Evolutionary conservation across 2,113 vertebrate genomes (phyloP).

Genomic region (Pomatostomus ruficeps): DNA sequence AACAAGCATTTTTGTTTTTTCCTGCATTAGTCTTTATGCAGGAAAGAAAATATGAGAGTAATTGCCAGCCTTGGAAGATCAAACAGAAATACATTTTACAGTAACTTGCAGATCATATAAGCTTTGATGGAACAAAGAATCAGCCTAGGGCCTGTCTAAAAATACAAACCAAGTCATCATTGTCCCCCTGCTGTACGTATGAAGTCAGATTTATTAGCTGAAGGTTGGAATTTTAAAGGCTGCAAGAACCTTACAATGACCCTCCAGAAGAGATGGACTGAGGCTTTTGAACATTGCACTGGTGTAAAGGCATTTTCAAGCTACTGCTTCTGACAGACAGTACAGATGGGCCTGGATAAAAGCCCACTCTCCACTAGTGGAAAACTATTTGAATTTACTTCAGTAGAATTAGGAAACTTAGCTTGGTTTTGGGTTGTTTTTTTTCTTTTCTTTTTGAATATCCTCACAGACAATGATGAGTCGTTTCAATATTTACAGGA

Average conservation of each 20-base stretch:
- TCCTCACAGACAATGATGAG: neutral
- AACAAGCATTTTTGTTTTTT: neutral
- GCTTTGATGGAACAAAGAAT: neutral
- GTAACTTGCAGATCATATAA: neutral
- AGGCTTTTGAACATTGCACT: neutral
- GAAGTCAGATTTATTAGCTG: neutral
- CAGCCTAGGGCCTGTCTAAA: neutral
- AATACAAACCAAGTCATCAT: neutral
- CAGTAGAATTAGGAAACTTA: neutral
- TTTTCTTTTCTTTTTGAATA: neutral
- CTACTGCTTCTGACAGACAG: neutral
- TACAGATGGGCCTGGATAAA: neutral
- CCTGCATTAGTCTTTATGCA: neutral
- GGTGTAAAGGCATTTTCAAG: neutral
- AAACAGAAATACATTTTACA: neutral
- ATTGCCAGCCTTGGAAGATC: neutral
- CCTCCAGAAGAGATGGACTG: neutral
- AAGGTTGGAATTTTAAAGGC: neutral
- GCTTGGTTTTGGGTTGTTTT: accelerated
- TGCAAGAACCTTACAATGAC: neutral
- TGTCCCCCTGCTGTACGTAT: neutral
- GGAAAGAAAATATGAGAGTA: neutral
- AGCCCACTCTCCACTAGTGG: neutral
- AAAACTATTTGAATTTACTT: neutral
- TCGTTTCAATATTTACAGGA: neutral